Evolutionary conservation across 2,797 vertebrate species (phyloP).

Genomic region (Cheirogaleus major): DNA sequence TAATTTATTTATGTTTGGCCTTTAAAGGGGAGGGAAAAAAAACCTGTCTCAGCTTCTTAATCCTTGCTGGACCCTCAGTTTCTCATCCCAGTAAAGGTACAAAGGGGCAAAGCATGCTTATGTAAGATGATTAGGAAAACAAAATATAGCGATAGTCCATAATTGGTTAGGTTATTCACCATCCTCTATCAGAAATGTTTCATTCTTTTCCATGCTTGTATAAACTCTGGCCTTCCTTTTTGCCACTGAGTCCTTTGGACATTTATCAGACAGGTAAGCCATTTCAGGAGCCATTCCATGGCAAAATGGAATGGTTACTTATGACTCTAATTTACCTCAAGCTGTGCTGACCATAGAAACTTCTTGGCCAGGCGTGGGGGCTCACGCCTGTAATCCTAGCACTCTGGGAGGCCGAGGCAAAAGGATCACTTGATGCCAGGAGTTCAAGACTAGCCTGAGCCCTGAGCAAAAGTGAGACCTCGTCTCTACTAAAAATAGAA

Average conservation of each 20-base stretch:
- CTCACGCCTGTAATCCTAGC: too few species aligned
- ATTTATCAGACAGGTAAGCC: neutral
- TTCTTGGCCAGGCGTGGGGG: neutral
- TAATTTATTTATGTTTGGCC: neutral
- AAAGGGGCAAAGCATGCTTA: neutral
- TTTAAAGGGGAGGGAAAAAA: neutral
- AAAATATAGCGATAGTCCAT: neutral
- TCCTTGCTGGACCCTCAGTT: neutral
- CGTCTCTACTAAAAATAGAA: too few species aligned
- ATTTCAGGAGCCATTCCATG: neutral
- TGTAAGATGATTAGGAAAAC: neutral
- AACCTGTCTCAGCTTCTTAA: neutral
- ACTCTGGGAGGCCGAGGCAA: too few species aligned
- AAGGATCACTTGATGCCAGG: too few species aligned
- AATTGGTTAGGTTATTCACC: neutral
- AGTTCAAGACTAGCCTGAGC: too few species aligned
- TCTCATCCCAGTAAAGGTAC: neutral
- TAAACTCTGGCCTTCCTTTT: neutral
- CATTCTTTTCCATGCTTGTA: neutral
- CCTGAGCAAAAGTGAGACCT: too few species aligned
- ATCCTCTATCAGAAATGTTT: neutral
- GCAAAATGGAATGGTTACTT: neutral
- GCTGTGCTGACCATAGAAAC: neutral
- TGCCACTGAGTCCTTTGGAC: neutral
- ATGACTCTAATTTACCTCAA: neutral